Base-by-base conservation (phyloP, 2,888 invertebrate genomes). In the Volucella zonaria region DNA sequence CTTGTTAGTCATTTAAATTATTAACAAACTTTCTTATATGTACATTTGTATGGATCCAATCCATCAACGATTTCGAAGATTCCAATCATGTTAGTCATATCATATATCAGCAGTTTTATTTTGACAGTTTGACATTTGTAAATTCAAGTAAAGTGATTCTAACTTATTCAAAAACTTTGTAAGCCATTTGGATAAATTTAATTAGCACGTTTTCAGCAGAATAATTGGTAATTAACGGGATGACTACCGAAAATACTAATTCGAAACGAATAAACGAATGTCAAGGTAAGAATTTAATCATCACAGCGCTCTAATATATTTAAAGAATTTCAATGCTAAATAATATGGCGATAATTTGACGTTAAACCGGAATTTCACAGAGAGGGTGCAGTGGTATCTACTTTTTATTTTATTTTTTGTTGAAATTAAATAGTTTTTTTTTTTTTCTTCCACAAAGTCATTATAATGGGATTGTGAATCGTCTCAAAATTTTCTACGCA, bases 81-180 rank as follows among this genome's bases (percentile, higher is more conserved):
- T 58, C 23, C 40, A n/a, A 61, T 61, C 43, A 52, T 71, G 59
- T 71, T 71, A 71, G 71, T 71, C 71, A 71, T 61, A 14, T 54
- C 6, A 62, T 42, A 42, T 42, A 11, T 58, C 10, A 31, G 4
- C 18, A 4, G 31, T 31, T 14, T 23, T 62, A 10, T 12, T 45
- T 23, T 58, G 18, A 10, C 15, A 15, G 42, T 23, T 6, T 47
- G 54, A 54, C 62, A 47, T 54, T 54, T 73, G 31, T 14, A 61
- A 61, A 61, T 40, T 43, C 64, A 40, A 12, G 38, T 51, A 40
- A 12, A 40, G 8, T 49, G 49, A 51, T 52, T 18, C 9, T 40
- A 66, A 52, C 12, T 66, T 11, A 43, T 14, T 59, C 15, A 12
- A 11, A n/a, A 14, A 31, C 12, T 61, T 52, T 11, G 11, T 62